Conservation (phyloP, 2,888 invertebrate genomes). For the Drosophila tanythrix region DNA sequence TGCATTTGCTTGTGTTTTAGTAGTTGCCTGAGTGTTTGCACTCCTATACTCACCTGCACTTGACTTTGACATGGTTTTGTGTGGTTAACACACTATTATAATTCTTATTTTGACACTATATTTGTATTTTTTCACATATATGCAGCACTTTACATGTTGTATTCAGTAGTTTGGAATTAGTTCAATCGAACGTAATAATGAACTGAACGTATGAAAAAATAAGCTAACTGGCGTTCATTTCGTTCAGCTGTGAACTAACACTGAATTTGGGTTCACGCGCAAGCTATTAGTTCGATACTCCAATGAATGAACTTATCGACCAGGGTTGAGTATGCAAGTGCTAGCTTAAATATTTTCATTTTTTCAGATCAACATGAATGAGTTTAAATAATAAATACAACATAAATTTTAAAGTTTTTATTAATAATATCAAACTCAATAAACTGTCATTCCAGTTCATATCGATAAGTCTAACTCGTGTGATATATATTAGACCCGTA, state of each 20-base stretch:
- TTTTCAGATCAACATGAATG: not conserved
- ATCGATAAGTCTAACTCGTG: not conserved
- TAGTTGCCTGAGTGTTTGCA: not conserved
- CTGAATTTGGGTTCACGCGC: not conserved
- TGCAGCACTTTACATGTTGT: constrained; percentile 13
- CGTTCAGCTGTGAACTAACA: not conserved
- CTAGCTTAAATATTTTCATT: not conserved
- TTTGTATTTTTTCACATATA: constrained; percentile 49
- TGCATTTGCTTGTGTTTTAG: constrained; percentile 38
- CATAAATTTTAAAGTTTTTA: fast-evolving
- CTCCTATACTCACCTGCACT: constrained; percentile 67
- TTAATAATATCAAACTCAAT: not conserved
- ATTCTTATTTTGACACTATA: constrained; percentile 14
- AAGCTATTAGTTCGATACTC: not conserved
- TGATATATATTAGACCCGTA: not conserved
- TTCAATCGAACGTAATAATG: constrained; percentile 10
- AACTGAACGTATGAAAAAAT: too few species aligned
- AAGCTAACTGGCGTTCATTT: not conserved
- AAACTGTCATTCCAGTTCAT: not conserved
- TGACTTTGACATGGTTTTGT: constrained; percentile 71
- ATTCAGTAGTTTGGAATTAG: constrained; percentile 10
- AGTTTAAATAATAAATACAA: not conserved
- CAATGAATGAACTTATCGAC: not conserved
- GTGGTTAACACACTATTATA: constrained; percentile 7
- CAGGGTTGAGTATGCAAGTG: not conserved